A percentile compares a stretch with the other conserved stretches of the same genome.
These are phyloP conservation scores for Spondyliosoma cantharus DNA, from an alignment of 2,797 vertebrate species.

Conservation along the genomic window DNA sequence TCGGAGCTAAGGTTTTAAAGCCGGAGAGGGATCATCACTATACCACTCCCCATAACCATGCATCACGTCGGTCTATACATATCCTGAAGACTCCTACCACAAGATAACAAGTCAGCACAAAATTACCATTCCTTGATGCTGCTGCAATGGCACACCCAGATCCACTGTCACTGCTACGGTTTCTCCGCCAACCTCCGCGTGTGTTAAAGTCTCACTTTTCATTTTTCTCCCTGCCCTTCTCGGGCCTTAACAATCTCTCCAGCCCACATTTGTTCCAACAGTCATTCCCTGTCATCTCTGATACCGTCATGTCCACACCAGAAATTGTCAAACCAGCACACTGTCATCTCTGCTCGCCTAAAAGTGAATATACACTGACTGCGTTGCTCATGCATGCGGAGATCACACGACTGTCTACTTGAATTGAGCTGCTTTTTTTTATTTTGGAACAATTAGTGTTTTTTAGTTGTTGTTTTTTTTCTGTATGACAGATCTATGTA, in stretches of 20 bases:
- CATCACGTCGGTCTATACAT: slow-evolving; percentile 2
- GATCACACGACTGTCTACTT: not conserved
- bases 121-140: slow-evolving; percentile 41
- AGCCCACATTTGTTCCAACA: slow-evolving; percentile 29
- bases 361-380: not conserved
- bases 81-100: slow-evolving; percentile 10
- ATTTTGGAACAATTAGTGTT: not conserved
- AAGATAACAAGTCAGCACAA: slow-evolving; percentile 49
- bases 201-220: not conserved
- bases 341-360: slow-evolving; percentile 22
- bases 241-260: slow-evolving; percentile 14
- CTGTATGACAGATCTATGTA: too few species aligned
- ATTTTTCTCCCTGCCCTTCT: slow-evolving; percentile 8
- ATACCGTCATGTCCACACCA: slow-evolving; percentile 15
- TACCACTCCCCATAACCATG: not conserved
- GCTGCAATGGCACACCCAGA: slow-evolving; percentile 55
- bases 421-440: not conserved
- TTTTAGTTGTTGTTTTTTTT: not conserved
- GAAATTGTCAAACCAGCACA: slow-evolving; percentile 30
- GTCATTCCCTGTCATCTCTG: slow-evolving; percentile 35
- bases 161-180: slow-evolving; percentile 13
- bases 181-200: slow-evolving; percentile 4
- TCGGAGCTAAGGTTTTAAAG: slow-evolving; percentile 12
- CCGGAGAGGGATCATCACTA: not conserved
- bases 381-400: not conserved